Percentiles rank a stretch among this genome's conserved stretches.
Conservation (phyloP, 2,888 invertebrate species). For the Ornithoptera alexandrae region DNA sequence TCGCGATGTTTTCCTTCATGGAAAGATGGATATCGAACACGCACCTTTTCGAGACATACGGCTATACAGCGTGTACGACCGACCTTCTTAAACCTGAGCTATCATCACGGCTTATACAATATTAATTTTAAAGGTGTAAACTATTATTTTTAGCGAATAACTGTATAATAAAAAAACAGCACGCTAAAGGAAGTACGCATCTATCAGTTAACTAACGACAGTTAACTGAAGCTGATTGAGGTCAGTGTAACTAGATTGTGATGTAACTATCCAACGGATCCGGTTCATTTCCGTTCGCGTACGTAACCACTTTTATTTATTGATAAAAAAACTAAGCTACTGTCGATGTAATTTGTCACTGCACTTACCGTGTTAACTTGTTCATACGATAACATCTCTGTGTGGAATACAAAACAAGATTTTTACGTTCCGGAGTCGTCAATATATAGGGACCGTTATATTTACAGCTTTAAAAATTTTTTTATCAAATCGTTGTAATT, state of each 20-base stretch:
- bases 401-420: too few species aligned
- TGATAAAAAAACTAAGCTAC: conserved; percentile 35
- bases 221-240: conserved; percentile 52
- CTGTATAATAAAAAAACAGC: background rate
- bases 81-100: too few species aligned
- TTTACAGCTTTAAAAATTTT: too few species aligned
- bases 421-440: too few species aligned
- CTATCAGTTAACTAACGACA: conserved; percentile 30
- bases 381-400: background rate
- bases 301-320: conserved; percentile 34
- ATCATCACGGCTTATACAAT: too few species aligned
- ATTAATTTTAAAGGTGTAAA: background rate
- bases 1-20: too few species aligned
- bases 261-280: conserved; percentile 53
- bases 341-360: conserved; percentile 23
- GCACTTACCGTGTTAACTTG: background rate
- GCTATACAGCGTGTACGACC: too few species aligned
- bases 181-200: conserved; percentile 9
- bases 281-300: conserved; percentile 51
- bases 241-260: conserved; percentile 46
- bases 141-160: too few species aligned
- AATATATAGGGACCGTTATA: too few species aligned
- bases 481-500: too few species aligned
- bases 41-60: too few species aligned
- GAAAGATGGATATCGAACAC: too few species aligned